Evolutionary conservation across 2,113 vertebrate species (phyloP), one percentile per base, ranked within the genome.

Genomic region (Phoxinus phoxinus): DNA sequence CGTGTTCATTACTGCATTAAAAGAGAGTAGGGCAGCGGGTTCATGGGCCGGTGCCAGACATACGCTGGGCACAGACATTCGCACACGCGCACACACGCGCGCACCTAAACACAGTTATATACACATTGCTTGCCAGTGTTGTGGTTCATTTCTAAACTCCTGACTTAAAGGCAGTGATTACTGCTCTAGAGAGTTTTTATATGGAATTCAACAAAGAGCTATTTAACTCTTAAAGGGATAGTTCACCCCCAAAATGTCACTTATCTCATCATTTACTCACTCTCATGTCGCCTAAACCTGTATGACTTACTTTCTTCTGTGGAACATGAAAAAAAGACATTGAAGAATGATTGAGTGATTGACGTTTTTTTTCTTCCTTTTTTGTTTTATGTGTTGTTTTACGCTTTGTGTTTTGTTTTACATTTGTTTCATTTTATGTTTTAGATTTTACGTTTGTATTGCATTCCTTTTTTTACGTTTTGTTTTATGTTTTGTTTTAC

Each of bases 131-230:
- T 53, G 44, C 21, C 61, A 79, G 74, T 87, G 89, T 90, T 88
- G 86, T 91, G 90, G 88, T 88, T 88, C 90, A 23, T 89, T 82
- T 83, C 84, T 67, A 63, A 32, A 46, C 72, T 84, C 25, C 2
- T 3, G 72, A 48, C 11, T 48, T 74, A 44, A 74, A 73, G 46
- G 19, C 32, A 5, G 3, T 69, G 67, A 37, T 69, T 37, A 23
- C 30, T 67, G 63, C 30, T 67, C 63, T 69, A 10, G 32, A 0
- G 7, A 21, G 30, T 3, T 9, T 19, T 67, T 3, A 35, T 67
- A 1, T 19, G 19, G 15, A 56, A 56, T 56, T 21, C 19, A 56
- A 7, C 51, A 56, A 35, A 35, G 17, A 17, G 1, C 27, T 67
- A 35, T 35, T 37, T 21, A 67, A 35, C 63, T 32, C 27, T 17